phyloP scores from a whole-genome alignment of 2,113 vertebrate species.

The Carassius auratus region DNA sequence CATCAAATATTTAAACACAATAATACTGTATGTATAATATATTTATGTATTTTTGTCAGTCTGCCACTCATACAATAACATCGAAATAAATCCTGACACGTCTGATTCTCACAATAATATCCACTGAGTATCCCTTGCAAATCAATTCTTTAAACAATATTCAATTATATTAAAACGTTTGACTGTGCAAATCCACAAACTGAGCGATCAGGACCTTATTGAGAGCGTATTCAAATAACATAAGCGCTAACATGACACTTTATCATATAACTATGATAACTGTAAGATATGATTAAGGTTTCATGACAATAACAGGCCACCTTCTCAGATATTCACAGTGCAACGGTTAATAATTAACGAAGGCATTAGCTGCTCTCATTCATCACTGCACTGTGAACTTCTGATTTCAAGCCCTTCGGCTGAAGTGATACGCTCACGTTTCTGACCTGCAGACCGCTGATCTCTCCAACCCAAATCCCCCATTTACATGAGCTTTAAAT shows the following conservation, averaged over 20 bases:
- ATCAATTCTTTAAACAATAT: background rate
- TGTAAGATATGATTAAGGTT: background rate
- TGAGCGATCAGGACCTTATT: background rate
- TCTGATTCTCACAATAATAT: background rate
- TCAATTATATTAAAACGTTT: background rate
- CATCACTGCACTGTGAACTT: background rate
- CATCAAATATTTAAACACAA: no score
- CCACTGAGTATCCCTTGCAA: background rate
- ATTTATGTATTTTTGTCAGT: background rate
- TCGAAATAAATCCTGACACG: background rate
- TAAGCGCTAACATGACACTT: background rate
- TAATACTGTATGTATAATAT: no score
- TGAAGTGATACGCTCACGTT: background rate
- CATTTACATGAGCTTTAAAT: background rate
- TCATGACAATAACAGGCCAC: background rate
- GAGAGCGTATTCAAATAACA: background rate
- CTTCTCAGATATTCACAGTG: background rate
- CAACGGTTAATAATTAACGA: background rate
- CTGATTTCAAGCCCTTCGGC: slow-evolving; percentile 14
- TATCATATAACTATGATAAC: background rate
- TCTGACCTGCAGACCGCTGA: background rate
- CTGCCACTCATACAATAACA: background rate
- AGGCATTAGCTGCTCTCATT: background rate
- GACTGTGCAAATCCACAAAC: background rate
- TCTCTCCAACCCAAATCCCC: background rate